A percentile compares a stretch with the other conserved stretches of the same genome.
phyloP scores from a whole-genome alignment of 1,140 invertebrate genomes.

The Dinoponera quadriceps region DNA sequence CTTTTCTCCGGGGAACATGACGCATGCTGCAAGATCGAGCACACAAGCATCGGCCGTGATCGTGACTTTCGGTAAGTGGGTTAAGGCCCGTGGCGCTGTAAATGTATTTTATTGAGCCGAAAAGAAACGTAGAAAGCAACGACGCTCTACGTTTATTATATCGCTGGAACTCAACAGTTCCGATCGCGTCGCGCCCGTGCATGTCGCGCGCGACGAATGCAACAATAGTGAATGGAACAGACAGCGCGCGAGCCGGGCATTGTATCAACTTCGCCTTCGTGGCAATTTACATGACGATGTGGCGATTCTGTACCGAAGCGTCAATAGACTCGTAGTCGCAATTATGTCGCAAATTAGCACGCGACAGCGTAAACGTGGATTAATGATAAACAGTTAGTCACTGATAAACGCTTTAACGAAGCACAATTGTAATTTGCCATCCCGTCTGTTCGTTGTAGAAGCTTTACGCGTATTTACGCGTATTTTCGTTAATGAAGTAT shows the following conservation, averaged over 20 bases:
- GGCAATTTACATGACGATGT: conserved; percentile 21
- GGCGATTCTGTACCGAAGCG: background rate
- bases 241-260: background rate
- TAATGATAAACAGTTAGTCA: background rate
- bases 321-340: background rate
- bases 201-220: too few species aligned
- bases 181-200: background rate
- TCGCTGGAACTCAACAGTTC: conserved; percentile 15
- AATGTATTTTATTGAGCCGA: conserved; percentile 67
- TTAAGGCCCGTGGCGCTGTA: conserved; percentile 54
- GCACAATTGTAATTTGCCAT: conserved; percentile 2
- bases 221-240: background rate
- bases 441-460: background rate
- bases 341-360: conserved; percentile 18
- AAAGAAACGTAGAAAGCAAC: conserved; percentile 57
- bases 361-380: background rate
- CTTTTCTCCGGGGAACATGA: conserved; percentile 48
- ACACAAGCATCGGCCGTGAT: conserved; percentile 69
- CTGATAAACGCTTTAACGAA: background rate
- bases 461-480: background rate
- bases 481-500: conserved; percentile 16
- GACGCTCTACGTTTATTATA: conserved; percentile 47
- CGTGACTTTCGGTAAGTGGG: conserved; percentile 74
- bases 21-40: conserved; percentile 53
- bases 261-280: conserved; percentile 7